Evolutionary conservation across 35 echinoderm and acorn worm genomes (phyloP).

Genomic region (Heliocidaris erythrogramma): DNA sequence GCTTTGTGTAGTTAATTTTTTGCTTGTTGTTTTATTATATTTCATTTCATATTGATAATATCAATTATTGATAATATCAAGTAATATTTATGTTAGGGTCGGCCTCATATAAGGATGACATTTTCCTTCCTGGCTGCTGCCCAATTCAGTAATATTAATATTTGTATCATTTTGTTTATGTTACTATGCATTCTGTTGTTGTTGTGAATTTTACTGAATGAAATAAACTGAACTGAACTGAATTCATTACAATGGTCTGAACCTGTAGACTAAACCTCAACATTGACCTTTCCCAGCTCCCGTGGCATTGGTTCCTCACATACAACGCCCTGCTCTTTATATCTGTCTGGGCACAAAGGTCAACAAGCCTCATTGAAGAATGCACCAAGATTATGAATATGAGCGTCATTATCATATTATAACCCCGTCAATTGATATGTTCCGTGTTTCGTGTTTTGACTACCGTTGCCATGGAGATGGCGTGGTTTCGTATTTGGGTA

Average conservation of each 20-base stretch:
- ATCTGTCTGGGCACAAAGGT: not conserved
- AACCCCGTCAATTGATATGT: not conserved
- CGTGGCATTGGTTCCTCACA: not conserved
- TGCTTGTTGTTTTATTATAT: too few species aligned
- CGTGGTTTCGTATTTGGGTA: not conserved
- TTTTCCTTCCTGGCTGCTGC: too few species aligned
- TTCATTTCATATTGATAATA: too few species aligned
- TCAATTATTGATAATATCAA: too few species aligned
- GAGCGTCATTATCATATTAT: not conserved
- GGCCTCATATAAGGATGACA: too few species aligned
- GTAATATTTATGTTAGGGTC: too few species aligned
- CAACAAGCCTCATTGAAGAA: not conserved
- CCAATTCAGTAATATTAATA: too few species aligned
- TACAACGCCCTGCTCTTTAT: not conserved
- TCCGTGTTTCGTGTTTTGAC: conserved; percentile 10
- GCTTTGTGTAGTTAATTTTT: too few species aligned
- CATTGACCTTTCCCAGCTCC: not conserved
- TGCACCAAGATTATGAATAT: not conserved
- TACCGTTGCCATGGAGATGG: not conserved
- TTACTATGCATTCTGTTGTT: too few species aligned
- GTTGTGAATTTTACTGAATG: too few species aligned
- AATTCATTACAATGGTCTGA: not conserved
- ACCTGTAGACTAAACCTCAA: not conserved
- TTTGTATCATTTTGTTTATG: too few species aligned
- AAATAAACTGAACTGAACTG: too few species aligned